Base-by-base conservation (phyloP, 2,888 invertebrate species). In the Horisme vitalbata region DNA sequence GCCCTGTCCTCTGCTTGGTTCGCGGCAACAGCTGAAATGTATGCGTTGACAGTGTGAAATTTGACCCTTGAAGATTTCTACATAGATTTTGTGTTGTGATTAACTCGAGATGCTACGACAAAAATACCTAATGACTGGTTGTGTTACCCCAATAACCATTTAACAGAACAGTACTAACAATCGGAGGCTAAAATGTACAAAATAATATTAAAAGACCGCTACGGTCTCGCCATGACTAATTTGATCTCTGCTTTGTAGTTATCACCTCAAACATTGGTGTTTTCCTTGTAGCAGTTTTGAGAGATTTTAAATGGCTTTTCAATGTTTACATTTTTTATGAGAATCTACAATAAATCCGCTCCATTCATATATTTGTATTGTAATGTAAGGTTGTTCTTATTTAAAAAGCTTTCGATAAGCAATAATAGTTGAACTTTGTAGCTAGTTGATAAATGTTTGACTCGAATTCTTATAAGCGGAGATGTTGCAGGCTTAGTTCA, bases 231-330 rank as follows among this genome's bases (percentile, higher is more conserved):
- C 86, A 84, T 81, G 79, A 81, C 76, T 78, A 58, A 79, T 80
- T 83, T 84, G 82, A 84, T 85, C 83, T 87, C 83, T 79, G 81
- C 83, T 79, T 77, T 66, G 75, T 83, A 83, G 81, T 80, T 63
- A 70, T 71, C 68, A 65, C 38, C 38, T 20, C n/a, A 10, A 30
- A 32, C 37, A 43, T 28, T 56, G 60, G 70, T 74, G 65, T 78
- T 68, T n/a, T 70, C 71, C 76, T 75, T 75, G 68, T 75, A 76
- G 75, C 76, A 76, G 75, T 79, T 75, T 70, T 57, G 60, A 71
- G 66, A 64, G 48, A 51, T 54, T 61, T 55, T 63, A 60, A 62
- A 63, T 56, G 54, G 67, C 64, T 71, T 72, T 68, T 68, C 64
- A 66, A 68, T 71, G 65, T 68, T 68, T 61, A 71, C 63, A 67